A percentile compares a stretch with the other conserved stretches of the same genome.
These are phyloP conservation scores for Colletes latitarsis DNA, from an alignment of 1,140 invertebrate species.

Conservation along the genomic window DNA sequence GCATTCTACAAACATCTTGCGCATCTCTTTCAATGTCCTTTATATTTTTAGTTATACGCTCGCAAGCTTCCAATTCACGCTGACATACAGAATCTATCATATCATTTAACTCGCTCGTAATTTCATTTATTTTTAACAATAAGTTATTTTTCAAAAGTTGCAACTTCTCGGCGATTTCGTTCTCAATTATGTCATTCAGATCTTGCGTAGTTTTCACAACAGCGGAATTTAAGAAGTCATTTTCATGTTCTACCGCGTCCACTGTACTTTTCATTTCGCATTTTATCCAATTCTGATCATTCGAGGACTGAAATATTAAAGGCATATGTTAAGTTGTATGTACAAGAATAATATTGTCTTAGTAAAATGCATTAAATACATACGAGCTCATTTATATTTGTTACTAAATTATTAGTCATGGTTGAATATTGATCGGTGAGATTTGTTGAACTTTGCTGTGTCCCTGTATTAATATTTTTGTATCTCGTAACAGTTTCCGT, in stretches of 20 bases:
- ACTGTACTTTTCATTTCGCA: slow-evolving; percentile 58
- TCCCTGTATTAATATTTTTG: slow-evolving; percentile 57
- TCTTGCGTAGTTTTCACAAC: slow-evolving; percentile 64
- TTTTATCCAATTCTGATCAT: slow-evolving; percentile 68
- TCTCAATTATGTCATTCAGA: slow-evolving; percentile 67
- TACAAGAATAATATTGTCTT: background rate
- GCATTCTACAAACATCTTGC: slow-evolving; percentile 52
- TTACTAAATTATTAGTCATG: slow-evolving; percentile 55
- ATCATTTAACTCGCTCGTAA: slow-evolving; percentile 61
- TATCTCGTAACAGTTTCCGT: slow-evolving; percentile 52
- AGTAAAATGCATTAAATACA: slow-evolving; percentile 45
- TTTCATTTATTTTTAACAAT: slow-evolving; percentile 65
- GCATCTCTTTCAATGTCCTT: slow-evolving; percentile 58
- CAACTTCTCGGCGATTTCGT: slow-evolving; percentile 70
- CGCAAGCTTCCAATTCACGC: slow-evolving; percentile 55
- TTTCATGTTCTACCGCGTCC: slow-evolving; percentile 63
- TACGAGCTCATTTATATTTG: slow-evolving; percentile 66
- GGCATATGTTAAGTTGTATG: slow-evolving; percentile 20
- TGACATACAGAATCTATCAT: slow-evolving; percentile 66
- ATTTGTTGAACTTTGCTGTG: slow-evolving; percentile 64
- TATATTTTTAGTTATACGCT: slow-evolving; percentile 63
- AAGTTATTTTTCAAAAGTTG: slow-evolving; percentile 59
- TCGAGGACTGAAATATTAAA: slow-evolving; percentile 63
- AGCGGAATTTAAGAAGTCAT: slow-evolving; percentile 54
- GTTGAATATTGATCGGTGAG: slow-evolving; percentile 57